These are phyloP conservation scores for Anableps anableps DNA, from an alignment of 2,797 vertebrate species.

Conservation along the genomic window DNA sequence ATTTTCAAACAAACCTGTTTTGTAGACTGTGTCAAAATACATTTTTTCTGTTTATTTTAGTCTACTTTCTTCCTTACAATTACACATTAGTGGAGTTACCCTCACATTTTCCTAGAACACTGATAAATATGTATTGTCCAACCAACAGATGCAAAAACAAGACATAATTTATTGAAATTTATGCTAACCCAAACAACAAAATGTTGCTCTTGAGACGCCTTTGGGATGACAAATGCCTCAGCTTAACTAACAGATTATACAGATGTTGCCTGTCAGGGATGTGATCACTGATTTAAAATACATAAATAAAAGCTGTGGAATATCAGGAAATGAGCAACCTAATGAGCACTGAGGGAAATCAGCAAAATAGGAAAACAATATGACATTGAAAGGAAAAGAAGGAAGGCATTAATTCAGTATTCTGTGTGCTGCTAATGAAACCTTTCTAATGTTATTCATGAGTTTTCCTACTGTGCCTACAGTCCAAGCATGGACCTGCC, in stretches of 20 bases:
- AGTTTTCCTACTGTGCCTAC: constrained; percentile 55
- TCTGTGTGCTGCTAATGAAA: constrained; percentile 61
- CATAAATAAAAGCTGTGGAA: neutral
- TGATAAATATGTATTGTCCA: neutral
- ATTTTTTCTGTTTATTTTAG: neutral
- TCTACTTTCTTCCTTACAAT: neutral
- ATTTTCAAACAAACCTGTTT: neutral
- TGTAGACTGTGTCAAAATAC: neutral
- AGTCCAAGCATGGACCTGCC: constrained; percentile 56
- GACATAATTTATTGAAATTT: neutral
- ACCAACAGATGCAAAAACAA: neutral
- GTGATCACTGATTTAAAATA: constrained; percentile 4
- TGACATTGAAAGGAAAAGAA: constrained; percentile 26
- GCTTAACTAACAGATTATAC: constrained; percentile 4
- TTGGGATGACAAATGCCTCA: constrained; percentile 1
- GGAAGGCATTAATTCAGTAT: constrained; percentile 43
- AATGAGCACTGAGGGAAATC: neutral
- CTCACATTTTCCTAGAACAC: neutral
- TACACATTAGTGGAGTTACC: neutral
- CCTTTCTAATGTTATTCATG: constrained; percentile 75
- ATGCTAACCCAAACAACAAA: constrained; percentile 1
- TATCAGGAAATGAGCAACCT: neutral
- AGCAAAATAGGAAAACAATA: neutral
- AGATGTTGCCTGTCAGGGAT: neutral
- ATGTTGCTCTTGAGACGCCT: neutral